Conservation (phyloP, 2,888 invertebrate genomes). For the Chirona hameri region DNA sequence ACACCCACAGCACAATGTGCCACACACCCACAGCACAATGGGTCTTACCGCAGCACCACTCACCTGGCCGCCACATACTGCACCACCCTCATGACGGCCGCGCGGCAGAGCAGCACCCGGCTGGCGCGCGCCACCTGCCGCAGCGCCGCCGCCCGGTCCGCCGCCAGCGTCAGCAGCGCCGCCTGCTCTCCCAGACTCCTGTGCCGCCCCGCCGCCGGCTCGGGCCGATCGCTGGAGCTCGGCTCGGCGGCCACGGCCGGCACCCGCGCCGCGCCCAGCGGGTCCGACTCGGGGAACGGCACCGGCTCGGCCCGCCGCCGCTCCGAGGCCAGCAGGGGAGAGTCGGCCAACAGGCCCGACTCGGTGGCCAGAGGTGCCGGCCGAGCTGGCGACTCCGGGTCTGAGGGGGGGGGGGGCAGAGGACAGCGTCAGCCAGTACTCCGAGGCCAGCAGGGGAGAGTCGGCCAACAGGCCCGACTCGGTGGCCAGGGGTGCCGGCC, state of each 20-base stretch:
- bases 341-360: neutral
- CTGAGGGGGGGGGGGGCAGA: neutral
- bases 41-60: too few relatives aligned
- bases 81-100: conserved; percentile 56
- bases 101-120: conserved; percentile 55
- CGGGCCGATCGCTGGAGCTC: conserved; percentile 13
- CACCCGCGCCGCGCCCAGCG: conserved; percentile 50
- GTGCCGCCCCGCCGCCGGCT: conserved; percentile 31
- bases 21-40: too few relatives aligned
- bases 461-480: neutral
- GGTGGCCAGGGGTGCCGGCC: neutral
- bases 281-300: conserved; percentile 53
- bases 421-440: neutral
- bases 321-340: conserved; percentile 12
- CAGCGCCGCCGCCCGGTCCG: conserved; percentile 46
- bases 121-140: conserved; percentile 53
- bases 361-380: neutral
- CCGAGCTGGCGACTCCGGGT: neutral
- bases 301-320: conserved; percentile 49
- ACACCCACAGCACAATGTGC: too few relatives aligned
- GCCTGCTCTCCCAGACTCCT: conserved; percentile 54
- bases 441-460: conserved; percentile 13
- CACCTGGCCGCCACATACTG: conserved; percentile 49
- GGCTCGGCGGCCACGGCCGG: conserved; percentile 3
- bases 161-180: conserved; percentile 46